Percentiles rank a stretch among this genome's conserved stretches.
These are phyloP conservation scores for Deroplatys truncata DNA, from an alignment of 2,888 invertebrate species.

Conservation along the genomic window DNA sequence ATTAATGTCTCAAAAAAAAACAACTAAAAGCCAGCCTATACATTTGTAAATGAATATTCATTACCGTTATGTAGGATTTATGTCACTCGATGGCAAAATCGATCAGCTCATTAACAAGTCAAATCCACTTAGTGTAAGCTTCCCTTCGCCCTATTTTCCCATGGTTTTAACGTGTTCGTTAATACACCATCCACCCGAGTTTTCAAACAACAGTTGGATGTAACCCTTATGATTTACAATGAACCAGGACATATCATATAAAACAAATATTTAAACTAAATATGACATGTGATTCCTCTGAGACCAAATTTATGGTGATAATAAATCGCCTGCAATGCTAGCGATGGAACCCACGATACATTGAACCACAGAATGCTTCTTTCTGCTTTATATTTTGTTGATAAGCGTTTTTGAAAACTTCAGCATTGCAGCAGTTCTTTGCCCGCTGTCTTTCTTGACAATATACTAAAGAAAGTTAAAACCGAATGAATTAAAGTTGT, in stretches of 20 bases:
- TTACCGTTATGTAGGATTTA: not conserved
- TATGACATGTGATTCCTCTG: too few species aligned
- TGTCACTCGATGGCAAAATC: not conserved
- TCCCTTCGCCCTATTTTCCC: not conserved
- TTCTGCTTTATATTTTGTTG: too few species aligned
- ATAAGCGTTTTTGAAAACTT: too few species aligned
- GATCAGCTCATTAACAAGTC: not conserved
- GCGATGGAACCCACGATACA: too few species aligned
- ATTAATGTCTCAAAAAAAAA: not conserved
- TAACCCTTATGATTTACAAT: not conserved
- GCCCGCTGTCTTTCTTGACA: too few species aligned
- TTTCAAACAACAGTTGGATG: not conserved
- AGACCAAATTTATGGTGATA: too few species aligned
- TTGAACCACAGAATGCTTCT: too few species aligned
- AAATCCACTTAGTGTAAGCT: not conserved
- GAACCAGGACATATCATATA: not conserved
- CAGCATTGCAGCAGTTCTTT: too few species aligned
- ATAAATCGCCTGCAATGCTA: too few species aligned
- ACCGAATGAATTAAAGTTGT: too few species aligned
- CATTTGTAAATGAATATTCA: not conserved
- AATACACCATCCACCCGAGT: not conserved
- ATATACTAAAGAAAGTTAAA: too few species aligned
- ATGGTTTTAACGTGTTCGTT: not conserved
- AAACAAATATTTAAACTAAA: not conserved
- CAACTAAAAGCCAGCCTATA: not conserved